Evolutionary conservation across 2,113 vertebrate genomes (phyloP).

Genomic region (Pelvicachromis taeniatus): DNA sequence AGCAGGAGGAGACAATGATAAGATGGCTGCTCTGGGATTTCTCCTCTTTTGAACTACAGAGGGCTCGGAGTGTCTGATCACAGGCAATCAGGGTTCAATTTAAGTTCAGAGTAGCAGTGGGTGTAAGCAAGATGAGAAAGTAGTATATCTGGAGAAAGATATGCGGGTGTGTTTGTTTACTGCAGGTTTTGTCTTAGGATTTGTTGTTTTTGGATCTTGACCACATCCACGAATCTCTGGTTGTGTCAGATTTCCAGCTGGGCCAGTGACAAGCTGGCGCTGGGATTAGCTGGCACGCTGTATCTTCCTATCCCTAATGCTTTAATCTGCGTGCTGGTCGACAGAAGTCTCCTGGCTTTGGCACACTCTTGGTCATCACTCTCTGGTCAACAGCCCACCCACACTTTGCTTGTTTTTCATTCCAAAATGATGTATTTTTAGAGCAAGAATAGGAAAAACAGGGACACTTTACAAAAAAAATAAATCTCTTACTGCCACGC

Average conservation of each 20-base stretch:
- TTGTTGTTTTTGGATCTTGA: neutral
- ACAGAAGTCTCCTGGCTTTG: slow-evolving; percentile 40
- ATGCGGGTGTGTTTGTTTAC: neutral
- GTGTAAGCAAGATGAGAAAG: neutral
- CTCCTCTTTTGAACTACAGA: slow-evolving; percentile 16
- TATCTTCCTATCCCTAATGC: slow-evolving; percentile 72
- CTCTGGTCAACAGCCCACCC: neutral
- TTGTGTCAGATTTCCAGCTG: slow-evolving; percentile 57
- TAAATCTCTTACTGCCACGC: neutral
- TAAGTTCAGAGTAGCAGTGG: neutral
- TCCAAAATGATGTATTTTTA: neutral
- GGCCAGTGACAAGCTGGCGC: slow-evolving; percentile 49
- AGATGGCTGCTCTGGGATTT: slow-evolving; percentile 48
- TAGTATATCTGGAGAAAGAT: neutral
- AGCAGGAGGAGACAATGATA: slow-evolving; percentile 63
- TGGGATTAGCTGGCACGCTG: slow-evolving; percentile 71
- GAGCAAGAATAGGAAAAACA: neutral
- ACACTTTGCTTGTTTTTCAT: neutral
- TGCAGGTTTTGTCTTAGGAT: neutral
- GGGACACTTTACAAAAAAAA: neutral
- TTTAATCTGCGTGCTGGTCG: slow-evolving; percentile 67
- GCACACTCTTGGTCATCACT: slow-evolving; percentile 22
- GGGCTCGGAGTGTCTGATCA: neutral
- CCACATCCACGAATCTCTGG: slow-evolving; percentile 16
- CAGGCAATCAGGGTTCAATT: neutral